Evolutionary conservation across 2,113 vertebrate species (phyloP), one percentile per base, ranked within the genome.

Genomic region (Craseonycteris thonglongyai): DNA sequence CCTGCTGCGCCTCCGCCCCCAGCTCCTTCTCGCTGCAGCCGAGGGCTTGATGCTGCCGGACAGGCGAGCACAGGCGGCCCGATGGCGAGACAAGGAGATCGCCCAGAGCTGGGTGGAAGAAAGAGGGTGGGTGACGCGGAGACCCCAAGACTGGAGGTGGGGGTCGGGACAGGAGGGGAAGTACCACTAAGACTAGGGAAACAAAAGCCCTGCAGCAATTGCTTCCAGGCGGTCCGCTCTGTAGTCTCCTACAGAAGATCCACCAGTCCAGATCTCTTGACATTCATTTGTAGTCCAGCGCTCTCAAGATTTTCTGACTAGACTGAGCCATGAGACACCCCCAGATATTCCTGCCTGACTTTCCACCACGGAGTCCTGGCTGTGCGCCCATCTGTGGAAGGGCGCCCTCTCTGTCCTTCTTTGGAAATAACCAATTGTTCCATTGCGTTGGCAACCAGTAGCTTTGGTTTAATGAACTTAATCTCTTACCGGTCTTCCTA

Each of bases 1-100:
- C 78, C 95, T 56, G 90, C 91, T 75, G 51, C 85, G 95, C 95
- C 96, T 95, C 97, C 97, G 45, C 91, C 88, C 72, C 63, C 65
- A 47, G 33, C 85, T 54, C 80, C 65, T 59, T 56, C 65, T 26
- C 1, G n/a, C 19, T 30, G 54, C 26, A 6, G 19, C 79, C 45
- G 1, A 2, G 54, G 75, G 51, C 68, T 89, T 15, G 72, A 40
- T 4, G 81, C 88, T 61, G 35, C 8, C 5, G 14, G 38, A 65
- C 90, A 0, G 58, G 74, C 54, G 35, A 54, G 54, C 72, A n/a
- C 26, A 63, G 79, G 82, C 42, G 1, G 69, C 63, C 33, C 0
- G 2, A 26, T 5, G 54, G 28, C 40, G 4, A n/a, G 61, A 61
- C 69, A 5, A 80, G 9, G 49, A 54, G 88, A 75, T 24, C 22